Base-by-base conservation (phyloP, 2,797 vertebrate genomes). In the Echeneis naucrates region DNA sequence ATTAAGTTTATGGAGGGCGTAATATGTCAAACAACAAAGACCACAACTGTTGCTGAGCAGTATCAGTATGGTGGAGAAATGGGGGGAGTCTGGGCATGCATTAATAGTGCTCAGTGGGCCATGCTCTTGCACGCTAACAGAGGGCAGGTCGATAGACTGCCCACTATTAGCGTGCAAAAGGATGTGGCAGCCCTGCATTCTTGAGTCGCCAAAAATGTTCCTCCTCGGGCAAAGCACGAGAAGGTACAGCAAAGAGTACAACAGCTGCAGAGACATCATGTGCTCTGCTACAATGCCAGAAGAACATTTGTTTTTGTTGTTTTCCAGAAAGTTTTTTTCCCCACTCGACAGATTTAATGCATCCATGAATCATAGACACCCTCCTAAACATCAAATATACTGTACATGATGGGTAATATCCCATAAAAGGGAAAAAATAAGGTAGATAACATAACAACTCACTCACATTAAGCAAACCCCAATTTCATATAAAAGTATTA, bases 151-250 rank as follows among this genome's bases (percentile, higher is more conserved):
- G 67, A 68, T 4, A 62, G 69, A 75, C 72, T 62, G 81, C 40
- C 40, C 40, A 19, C 5, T 19, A 13, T 44, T 44, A 19, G 40
- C 40, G 40, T 44, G 40, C 40, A 44, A 44, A 19, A 44, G 40
- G 40, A 44, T 19, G 17, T 17, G 77, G 71, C 47, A 33, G 80
- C 75, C 61, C 75, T 51, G 72, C 74, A 80, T 84, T 81, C 86
- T 83, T 84, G 57, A 86, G 40, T 44, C 40, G 84, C 87, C 81
- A 89, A 87, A 89, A 87, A 79, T 62, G 35, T 32, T 73, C 53
- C 80, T 91, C 88, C 82, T 86, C 72, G 65, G 68, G 80, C 81
- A 82, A 79, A 88, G 72, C 77, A 77, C 69, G 82, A 57, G 60
- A 84, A 84, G 83, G 45, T 47, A 62, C 61, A 80, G 47, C 33